phyloP scores from a whole-genome alignment of 2,113 vertebrate species.

The Leptodactylus fuscus region DNA sequence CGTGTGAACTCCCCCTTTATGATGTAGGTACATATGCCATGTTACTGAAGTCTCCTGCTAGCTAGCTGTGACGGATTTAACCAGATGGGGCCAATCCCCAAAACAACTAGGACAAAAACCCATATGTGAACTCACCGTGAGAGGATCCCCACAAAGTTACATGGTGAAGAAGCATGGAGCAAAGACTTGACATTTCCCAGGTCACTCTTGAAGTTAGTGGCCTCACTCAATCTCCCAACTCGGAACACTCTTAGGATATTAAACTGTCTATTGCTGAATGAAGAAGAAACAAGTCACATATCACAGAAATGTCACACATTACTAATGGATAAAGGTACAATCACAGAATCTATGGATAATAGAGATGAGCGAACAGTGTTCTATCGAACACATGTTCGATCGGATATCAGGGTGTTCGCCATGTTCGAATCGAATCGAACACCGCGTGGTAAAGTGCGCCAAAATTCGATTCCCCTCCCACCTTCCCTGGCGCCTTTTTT shows the following conservation, averaged over 20 bases:
- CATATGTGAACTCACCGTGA: conserved; percentile 77
- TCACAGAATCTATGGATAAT: not conserved
- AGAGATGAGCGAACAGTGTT: no score
- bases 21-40: no score
- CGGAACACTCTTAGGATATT: conserved; percentile 76
- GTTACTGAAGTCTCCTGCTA: no score
- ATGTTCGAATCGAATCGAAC: no score
- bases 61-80: no score
- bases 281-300: conserved; percentile 50
- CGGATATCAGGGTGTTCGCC: no score
- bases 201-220: conserved; percentile 74
- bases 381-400: no score
- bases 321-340: not conserved
- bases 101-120: not conserved
- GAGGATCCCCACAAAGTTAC: conserved; percentile 85
- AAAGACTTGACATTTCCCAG: conserved; percentile 78
- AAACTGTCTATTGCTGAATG: conserved; percentile 65
- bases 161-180: conserved; percentile 78
- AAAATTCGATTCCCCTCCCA: no score
- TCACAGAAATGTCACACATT: not conserved
- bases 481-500: no score
- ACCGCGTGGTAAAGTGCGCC: no score
- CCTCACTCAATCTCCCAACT: conserved; percentile 77
- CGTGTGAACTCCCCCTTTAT: no score
- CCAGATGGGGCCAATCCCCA: no score